These are phyloP conservation scores for Diplolepis rosae DNA, from an alignment of 2,888 invertebrate species.

Conservation along the genomic window DNA sequence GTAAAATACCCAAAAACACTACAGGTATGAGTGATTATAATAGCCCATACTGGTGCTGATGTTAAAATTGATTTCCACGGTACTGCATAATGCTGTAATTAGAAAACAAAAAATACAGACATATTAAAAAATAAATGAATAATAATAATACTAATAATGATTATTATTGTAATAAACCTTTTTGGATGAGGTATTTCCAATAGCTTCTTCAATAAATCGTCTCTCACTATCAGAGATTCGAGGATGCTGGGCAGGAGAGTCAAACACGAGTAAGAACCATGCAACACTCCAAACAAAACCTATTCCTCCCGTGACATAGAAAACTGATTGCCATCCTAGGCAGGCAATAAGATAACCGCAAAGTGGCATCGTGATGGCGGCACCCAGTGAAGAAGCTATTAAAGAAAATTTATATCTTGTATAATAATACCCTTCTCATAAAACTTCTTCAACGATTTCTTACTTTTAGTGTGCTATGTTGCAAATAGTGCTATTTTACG, in stretches of 20 bases:
- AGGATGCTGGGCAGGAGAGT: constrained; percentile 88
- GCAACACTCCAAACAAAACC: constrained; percentile 87
- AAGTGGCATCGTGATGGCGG: constrained; percentile 91
- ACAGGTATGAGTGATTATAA: constrained; percentile 86
- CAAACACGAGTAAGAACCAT: constrained; percentile 88
- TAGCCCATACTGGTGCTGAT: constrained; percentile 89
- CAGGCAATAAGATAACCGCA: constrained; percentile 87
- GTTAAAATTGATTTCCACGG: constrained; percentile 84
- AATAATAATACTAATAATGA: not conserved
- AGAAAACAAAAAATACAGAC: constrained; percentile 16
- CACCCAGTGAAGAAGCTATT: constrained; percentile 93
- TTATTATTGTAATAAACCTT: constrained; percentile 63
- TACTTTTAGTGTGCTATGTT: too few species aligned
- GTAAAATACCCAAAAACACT: constrained; percentile 93
- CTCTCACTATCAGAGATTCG: constrained; percentile 85
- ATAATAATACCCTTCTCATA: not conserved
- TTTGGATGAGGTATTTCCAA: constrained; percentile 78
- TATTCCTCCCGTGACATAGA: constrained; percentile 87
- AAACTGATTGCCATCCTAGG: constrained; percentile 92
- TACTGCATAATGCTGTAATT: constrained; percentile 76
- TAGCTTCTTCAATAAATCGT: constrained; percentile 82
- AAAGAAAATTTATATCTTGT: constrained; percentile 3
- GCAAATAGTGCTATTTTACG: too few species aligned
- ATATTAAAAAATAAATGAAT: not conserved
- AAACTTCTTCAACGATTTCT: too few species aligned